phyloP scores from a whole-genome alignment of 2,797 vertebrate genomes.

The Scolopax rusticola region DNA sequence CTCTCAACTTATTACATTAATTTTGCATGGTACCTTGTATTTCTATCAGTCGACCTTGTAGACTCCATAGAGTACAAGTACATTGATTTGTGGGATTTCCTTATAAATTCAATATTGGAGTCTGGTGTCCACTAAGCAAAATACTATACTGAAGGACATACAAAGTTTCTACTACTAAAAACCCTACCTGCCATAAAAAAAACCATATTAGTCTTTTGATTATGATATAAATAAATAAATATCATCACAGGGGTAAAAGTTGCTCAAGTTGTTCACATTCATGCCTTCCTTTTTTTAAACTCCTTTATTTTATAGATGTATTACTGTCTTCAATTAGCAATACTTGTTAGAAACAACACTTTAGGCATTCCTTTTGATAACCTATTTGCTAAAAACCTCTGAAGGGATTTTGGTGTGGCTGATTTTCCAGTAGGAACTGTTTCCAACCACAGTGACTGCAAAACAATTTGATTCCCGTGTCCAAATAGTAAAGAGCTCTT shows the following conservation, averaged over 20 bases:
- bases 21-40: background rate
- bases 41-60: background rate
- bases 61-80: background rate
- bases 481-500: background rate
- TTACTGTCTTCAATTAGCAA: background rate
- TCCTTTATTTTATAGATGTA: background rate
- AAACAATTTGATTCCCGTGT: background rate
- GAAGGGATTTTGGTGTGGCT: background rate
- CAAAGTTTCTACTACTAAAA: background rate
- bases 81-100: background rate
- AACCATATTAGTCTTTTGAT: background rate
- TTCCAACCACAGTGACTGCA: background rate
- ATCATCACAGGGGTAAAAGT: background rate
- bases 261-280: fast-evolving
- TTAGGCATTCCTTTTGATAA: background rate
- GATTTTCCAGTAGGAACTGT: background rate
- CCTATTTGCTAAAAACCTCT: background rate
- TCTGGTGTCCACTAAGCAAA: background rate
- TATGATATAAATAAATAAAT: background rate
- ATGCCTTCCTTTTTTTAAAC: fast-evolving
- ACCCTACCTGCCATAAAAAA: background rate
- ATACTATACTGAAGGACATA: background rate
- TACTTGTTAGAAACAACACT: background rate
- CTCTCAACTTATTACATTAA: background rate
- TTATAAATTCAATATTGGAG: background rate